phyloP scores from a whole-genome alignment of 1,140 invertebrate genomes.

The Aphis craccivora region DNA sequence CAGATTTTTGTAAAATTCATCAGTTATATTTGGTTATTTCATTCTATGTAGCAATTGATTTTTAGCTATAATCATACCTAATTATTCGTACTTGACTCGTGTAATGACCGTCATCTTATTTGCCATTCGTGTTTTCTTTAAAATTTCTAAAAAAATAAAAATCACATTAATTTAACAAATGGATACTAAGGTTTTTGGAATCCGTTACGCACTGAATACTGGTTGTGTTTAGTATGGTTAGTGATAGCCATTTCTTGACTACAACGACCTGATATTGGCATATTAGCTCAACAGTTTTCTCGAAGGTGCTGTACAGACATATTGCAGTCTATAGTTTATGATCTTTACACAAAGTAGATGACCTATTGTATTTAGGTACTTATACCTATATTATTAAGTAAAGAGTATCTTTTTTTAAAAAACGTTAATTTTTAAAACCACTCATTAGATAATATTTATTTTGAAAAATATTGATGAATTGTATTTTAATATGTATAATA shows the following conservation, averaged over 20 bases:
- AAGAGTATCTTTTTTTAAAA: background rate
- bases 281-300: background rate
- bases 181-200: background rate
- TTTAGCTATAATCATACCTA: background rate
- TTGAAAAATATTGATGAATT: background rate
- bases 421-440: background rate
- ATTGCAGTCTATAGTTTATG: too few relatives aligned
- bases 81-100: background rate
- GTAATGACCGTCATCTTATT: background rate
- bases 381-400: background rate
- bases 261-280: background rate
- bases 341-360: too few relatives aligned
- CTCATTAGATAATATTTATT: background rate
- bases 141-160: background rate
- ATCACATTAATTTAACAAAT: background rate
- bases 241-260: background rate
- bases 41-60: background rate
- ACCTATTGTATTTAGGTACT: too few relatives aligned
- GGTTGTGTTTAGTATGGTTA: background rate
- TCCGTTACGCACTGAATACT: slow-evolving; percentile 10
- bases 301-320: too few relatives aligned
- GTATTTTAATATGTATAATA: background rate
- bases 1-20: too few relatives aligned
- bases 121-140: background rate
- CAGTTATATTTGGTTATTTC: background rate